These are phyloP conservation scores for Cryptotermes secundus DNA, from an alignment of 1,140 invertebrate genomes.

Conservation along the genomic window DNA sequence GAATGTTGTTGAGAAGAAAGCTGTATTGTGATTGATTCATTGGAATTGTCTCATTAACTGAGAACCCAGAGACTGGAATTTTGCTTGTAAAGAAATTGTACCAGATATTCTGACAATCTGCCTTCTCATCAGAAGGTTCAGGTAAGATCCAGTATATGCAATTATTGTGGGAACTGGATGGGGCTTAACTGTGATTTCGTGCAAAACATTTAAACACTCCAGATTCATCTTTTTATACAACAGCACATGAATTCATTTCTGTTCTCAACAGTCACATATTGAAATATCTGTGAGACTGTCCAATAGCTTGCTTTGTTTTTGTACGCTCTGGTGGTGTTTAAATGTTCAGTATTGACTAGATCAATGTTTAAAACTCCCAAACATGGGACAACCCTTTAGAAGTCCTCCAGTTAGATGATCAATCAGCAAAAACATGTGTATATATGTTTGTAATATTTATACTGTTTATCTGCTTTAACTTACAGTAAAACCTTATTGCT, in stretches of 20 bases:
- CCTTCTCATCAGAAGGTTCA: neutral
- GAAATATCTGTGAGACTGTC: neutral
- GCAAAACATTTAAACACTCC: neutral
- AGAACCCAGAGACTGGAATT: neutral
- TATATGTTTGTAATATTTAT: constrained; percentile 19
- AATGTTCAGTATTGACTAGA: neutral
- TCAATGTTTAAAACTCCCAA: neutral
- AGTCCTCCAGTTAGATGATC: neutral
- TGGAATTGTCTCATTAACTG: neutral
- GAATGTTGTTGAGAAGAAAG: neutral
- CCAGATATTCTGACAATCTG: constrained; percentile 15
- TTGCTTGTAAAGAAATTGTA: constrained; percentile 16
- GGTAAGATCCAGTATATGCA: neutral
- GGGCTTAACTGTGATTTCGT: neutral
- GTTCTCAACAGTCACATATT: neutral
- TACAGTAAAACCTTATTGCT: constrained; percentile 12
- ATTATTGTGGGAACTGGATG: neutral
- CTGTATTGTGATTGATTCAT: neutral
- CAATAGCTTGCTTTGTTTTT: neutral
- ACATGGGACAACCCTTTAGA: neutral
- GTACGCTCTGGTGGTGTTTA: neutral
- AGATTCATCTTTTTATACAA: neutral
- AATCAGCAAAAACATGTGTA: neutral
- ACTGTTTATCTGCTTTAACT: neutral
- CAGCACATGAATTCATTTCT: neutral